A percentile compares a stretch with the other conserved stretches of the same genome.
phyloP scores from a whole-genome alignment of 2,113 vertebrate species.

The Neogobius melanostomus region DNA sequence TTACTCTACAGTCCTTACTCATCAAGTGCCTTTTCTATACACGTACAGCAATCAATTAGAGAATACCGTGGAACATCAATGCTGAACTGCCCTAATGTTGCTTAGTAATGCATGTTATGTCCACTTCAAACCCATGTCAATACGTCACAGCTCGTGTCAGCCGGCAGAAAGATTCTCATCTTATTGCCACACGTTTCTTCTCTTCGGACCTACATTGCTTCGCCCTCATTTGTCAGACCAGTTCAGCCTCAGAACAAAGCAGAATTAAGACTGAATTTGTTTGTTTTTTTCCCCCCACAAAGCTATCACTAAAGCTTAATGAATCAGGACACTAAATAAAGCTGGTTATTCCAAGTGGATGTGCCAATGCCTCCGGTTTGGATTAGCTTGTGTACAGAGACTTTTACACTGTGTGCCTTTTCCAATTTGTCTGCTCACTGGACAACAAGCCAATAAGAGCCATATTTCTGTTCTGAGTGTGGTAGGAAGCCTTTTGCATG shows the following conservation, averaged over 20 bases:
- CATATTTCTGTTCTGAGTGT: conserved; percentile 7
- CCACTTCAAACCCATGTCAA: too few species aligned
- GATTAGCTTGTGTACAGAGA: conserved; percentile 10
- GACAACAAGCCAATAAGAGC: conserved; percentile 10
- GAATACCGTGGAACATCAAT: too few species aligned
- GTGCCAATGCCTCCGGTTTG: conserved; percentile 5
- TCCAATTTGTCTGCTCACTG: conserved; percentile 33
- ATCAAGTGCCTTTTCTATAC: too few species aligned
- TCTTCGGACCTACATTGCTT: not conserved
- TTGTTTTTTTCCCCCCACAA: too few species aligned
- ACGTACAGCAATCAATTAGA: too few species aligned
- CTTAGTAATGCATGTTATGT: too few species aligned
- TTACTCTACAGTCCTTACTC: too few species aligned
- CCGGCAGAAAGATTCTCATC: too few species aligned
- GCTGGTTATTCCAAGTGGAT: conserved; percentile 12
- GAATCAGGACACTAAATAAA: conserved; percentile 10
- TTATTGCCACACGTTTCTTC: not conserved
- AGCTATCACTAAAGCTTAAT: conserved; percentile 14
- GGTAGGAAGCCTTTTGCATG: not conserved
- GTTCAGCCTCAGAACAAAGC: not conserved
- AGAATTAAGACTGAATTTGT: not conserved
- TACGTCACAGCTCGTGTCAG: too few species aligned
- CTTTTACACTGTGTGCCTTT: conserved; percentile 13
- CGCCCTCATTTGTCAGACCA: not conserved
- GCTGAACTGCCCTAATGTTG: too few species aligned